Conservation (phyloP, 2,888 invertebrate species). For the Eudasyphora cyanicolor region DNA sequence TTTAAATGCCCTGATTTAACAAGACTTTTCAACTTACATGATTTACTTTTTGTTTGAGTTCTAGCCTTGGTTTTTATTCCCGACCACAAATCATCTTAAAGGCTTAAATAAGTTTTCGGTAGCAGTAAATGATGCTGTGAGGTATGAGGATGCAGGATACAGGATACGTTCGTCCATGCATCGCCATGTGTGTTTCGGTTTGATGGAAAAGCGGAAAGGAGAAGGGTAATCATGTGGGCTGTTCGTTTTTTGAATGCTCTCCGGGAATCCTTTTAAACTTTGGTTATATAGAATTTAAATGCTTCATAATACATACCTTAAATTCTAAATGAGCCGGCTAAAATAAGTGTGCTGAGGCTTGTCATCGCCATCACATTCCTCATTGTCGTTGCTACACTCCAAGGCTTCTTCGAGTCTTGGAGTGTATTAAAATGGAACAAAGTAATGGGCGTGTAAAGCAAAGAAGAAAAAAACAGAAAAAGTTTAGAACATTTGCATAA, state of each 20-base stretch:
- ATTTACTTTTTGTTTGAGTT: conserved; percentile 21
- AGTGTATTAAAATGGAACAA: not conserved
- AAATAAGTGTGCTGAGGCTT: not conserved
- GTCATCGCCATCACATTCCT: not conserved
- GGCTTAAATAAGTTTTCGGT: not conserved
- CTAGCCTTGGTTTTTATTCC: not conserved
- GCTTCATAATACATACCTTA: conserved; percentile 7
- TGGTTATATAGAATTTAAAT: conserved; percentile 20
- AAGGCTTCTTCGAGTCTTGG: not conserved
- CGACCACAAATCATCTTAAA: conserved; percentile 28
- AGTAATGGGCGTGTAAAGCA: not conserved
- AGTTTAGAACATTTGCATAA: conserved; percentile 13
- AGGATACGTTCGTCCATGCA: not conserved
- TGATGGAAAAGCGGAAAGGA: no score
- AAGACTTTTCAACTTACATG: not conserved
- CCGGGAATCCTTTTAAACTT: conserved; percentile 37
- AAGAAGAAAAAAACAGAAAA: no score
- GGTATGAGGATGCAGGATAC: not conserved
- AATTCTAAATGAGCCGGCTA: conserved; percentile 53
- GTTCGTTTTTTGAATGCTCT: conserved; percentile 43
- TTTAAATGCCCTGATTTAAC: not conserved
- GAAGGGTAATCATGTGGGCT: conserved; percentile 33
- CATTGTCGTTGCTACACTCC: not conserved
- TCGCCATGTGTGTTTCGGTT: not conserved
- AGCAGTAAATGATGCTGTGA: not conserved